Percentiles rank a stretch among this genome's conserved stretches.
phyloP scores from a whole-genome alignment of 2,888 invertebrate species.

The Lepetodrilus schrolli region DNA sequence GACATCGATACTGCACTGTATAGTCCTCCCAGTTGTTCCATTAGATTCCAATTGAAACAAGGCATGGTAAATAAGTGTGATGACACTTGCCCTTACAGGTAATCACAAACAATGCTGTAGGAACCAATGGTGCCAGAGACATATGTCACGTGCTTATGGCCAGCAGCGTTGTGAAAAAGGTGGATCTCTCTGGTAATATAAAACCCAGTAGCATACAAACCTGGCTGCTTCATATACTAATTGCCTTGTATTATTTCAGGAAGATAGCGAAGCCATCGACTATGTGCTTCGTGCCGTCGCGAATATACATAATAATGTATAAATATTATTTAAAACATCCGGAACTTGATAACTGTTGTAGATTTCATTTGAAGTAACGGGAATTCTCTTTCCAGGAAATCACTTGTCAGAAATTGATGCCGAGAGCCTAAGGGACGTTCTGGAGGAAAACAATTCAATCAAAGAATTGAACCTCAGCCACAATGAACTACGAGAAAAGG shows the following conservation, averaged over 20 bases:
- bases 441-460: neutral
- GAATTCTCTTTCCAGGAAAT: conserved; percentile 16
- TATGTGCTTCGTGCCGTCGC: too few species aligned
- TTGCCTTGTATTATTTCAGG: too few species aligned
- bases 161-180: neutral
- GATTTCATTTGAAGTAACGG: neutral
- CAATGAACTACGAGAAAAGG: conserved; percentile 21
- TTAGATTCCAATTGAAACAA: too few species aligned
- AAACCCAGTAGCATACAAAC: too few species aligned
- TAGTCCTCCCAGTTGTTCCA: too few species aligned
- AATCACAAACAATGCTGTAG: neutral
- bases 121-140: neutral
- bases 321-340: too few species aligned
- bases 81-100: neutral
- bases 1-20: too few species aligned
- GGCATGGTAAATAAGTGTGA: too few species aligned
- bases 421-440: neutral
- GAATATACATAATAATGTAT: too few species aligned
- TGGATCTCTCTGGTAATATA: conserved; percentile 13
- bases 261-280: neutral
- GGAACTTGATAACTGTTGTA: neutral
- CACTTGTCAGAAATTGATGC: neutral
- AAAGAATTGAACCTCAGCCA: conserved; percentile 10
- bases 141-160: neutral
- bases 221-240: too few species aligned